Conservation (phyloP, 2,797 vertebrate species). For the Coreius guichenoti region DNA sequence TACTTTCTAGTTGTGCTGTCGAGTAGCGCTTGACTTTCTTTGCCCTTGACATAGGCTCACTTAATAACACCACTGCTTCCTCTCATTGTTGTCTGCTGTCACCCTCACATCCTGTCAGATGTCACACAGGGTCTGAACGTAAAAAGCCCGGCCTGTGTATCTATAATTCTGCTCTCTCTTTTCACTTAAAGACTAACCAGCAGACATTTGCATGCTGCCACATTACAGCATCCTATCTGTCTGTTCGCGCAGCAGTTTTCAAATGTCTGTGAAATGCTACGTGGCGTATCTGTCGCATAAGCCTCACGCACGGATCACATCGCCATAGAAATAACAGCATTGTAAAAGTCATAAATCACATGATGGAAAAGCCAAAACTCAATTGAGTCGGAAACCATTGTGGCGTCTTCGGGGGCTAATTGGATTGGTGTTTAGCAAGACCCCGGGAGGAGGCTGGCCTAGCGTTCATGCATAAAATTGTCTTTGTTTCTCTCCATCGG, state of each 20-base stretch:
- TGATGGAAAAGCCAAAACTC: conserved; percentile 71
- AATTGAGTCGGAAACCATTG: conserved; percentile 72
- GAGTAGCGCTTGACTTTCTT: conserved; percentile 49
- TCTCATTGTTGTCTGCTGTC: conserved; percentile 57
- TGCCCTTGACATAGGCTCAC: conserved; percentile 53
- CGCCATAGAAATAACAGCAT: conserved; percentile 64
- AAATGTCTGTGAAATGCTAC: conserved; percentile 58
- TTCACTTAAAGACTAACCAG: conserved; percentile 47
- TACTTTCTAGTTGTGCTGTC: conserved; percentile 27
- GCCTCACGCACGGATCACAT: conserved; percentile 50
- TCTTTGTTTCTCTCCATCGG: conserved; percentile 77
- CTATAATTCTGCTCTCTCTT: conserved; percentile 44
- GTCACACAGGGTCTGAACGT: conserved; percentile 41
- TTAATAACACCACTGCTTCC: conserved; percentile 59
- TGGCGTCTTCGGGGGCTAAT: conserved; percentile 79
- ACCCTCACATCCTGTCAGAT: conserved; percentile 54
- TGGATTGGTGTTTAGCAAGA: conserved; percentile 85
- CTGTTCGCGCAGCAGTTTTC: conserved; percentile 50
- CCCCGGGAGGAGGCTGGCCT: conserved; percentile 77
- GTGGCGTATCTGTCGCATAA: conserved; percentile 58
- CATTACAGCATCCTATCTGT: conserved; percentile 51
- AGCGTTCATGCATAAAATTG: conserved; percentile 79
- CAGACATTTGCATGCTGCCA: conserved; percentile 54
- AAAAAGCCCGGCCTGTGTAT: background rate
- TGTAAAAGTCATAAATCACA: conserved; percentile 74